A percentile compares a stretch with the other conserved stretches of the same genome.
These are phyloP conservation scores for Callinectes sapidus DNA, from an alignment of 2,888 invertebrate genomes.

Conservation along the genomic window DNA sequence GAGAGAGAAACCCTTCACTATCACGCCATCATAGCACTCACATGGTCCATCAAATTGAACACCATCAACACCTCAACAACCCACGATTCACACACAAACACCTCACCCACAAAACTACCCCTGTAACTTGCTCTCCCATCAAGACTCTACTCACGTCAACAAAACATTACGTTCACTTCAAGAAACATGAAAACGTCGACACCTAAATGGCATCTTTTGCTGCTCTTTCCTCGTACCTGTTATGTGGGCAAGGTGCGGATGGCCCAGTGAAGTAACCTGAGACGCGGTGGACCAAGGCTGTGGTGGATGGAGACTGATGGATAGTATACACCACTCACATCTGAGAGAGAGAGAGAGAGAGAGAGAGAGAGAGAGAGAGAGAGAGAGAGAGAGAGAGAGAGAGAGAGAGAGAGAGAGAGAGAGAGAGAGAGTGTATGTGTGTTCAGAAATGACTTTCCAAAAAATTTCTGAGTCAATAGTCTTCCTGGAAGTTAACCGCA, in stretches of 20 bases:
- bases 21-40: background rate
- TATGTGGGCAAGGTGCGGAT: slow-evolving; percentile 11
- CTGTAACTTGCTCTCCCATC: background rate
- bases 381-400: slow-evolving; percentile 18
- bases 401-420: slow-evolving; percentile 23
- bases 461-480: background rate
- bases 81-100: background rate
- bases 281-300: background rate
- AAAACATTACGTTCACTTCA: slow-evolving; percentile 24
- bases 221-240: background rate
- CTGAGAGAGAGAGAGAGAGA: background rate
- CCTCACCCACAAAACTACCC: background rate
- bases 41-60: background rate
- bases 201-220: background rate
- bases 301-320: background rate
- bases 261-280: background rate
- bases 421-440: background rate
- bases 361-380: slow-evolving; percentile 24
- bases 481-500: background rate
- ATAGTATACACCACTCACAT: background rate
- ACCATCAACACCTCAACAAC: background rate
- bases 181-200: slow-evolving; percentile 10
- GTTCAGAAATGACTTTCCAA: background rate
- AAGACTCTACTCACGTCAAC: slow-evolving; percentile 14
- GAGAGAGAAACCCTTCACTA: background rate